Evolutionary conservation across 37 sponge, comb jelly and placozoan species (phyloP), one percentile per base, ranked within the genome.

Genomic region (Beroe ovata): DNA sequence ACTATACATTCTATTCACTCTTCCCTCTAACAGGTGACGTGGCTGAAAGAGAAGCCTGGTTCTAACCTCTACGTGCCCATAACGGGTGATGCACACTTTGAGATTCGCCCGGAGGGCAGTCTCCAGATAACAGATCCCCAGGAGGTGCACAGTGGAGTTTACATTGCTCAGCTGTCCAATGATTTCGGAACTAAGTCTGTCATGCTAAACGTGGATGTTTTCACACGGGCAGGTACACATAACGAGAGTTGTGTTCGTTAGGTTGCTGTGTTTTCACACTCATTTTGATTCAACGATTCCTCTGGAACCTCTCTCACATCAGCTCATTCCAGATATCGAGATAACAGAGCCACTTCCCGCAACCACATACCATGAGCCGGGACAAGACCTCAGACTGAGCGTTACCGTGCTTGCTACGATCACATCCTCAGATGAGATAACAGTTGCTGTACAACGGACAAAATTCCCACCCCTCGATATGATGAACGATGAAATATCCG

Each of bases 311-410:
- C n/a, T n/a, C n/a, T n/a, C n/a, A n/a, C n/a, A n/a, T n/a, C n/a
- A n/a, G n/a, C n/a, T n/a, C n/a, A n/a, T n/a, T n/a, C n/a, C n/a
- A n/a, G n/a, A n/a, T n/a, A n/a, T n/a, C n/a, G n/a, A n/a, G n/a
- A n/a, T n/a, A n/a, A n/a, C n/a, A n/a, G n/a, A 37, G 47, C 84
- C 84, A 8, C 47, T 77, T 6, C 84, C 84, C 41, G 54, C 41
- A 32, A 54, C 39, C 26, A 77, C 33, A 42, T 77, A 77, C 84
- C 20, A 23, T 0, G 25, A 42, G 0, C 35, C 26, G 11, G 84
- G 84, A 25, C 54, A 66, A 47, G 54, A 47, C 11, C 54, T 47
- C 54, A 47, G 54, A 6, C 54, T 47, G 6, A 47, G 54, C 54
- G 11, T 47, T 16, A 47, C 54, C 6, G 11, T 47, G 11, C 6